Conservation (phyloP, 2,797 vertebrate genomes). For the Galago senegalensis region DNA sequence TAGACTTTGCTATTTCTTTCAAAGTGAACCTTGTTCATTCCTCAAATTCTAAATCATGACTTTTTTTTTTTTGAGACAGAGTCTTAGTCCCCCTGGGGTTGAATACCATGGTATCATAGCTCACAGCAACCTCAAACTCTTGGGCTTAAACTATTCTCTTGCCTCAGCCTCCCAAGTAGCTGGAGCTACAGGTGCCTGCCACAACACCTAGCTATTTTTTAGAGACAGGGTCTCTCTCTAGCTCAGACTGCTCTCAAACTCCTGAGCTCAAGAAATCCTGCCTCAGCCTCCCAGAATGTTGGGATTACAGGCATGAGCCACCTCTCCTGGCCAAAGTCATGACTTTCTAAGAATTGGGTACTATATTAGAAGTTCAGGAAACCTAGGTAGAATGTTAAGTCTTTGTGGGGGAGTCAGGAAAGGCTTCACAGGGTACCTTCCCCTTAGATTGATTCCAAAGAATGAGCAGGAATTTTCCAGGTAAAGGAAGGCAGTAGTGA, state of each 20-base stretch:
- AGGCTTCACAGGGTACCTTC: background rate
- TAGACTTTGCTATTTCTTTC: conserved; percentile 38
- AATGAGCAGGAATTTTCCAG: background rate
- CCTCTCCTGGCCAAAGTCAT: background rate
- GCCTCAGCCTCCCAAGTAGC: too few relatives aligned
- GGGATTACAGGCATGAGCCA: too few relatives aligned
- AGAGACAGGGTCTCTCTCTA: too few relatives aligned
- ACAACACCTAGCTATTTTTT: too few relatives aligned
- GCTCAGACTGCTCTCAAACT: too few relatives aligned
- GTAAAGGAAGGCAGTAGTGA: background rate
- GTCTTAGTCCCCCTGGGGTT: too few relatives aligned
- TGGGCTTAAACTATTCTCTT: too few relatives aligned
- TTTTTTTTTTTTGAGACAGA: background rate
- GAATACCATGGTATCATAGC: too few relatives aligned
- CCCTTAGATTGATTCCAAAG: background rate
- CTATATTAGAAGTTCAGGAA: background rate
- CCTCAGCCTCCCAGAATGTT: too few relatives aligned
- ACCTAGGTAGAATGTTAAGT: background rate
- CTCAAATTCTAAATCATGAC: background rate
- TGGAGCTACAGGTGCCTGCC: too few relatives aligned
- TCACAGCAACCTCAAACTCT: too few relatives aligned
- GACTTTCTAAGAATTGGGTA: background rate
- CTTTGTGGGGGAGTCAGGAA: background rate
- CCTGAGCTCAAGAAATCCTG: too few relatives aligned
- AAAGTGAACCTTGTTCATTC: background rate